phyloP scores from a whole-genome alignment of 2,888 invertebrate species.

The Vanessa cardui region DNA sequence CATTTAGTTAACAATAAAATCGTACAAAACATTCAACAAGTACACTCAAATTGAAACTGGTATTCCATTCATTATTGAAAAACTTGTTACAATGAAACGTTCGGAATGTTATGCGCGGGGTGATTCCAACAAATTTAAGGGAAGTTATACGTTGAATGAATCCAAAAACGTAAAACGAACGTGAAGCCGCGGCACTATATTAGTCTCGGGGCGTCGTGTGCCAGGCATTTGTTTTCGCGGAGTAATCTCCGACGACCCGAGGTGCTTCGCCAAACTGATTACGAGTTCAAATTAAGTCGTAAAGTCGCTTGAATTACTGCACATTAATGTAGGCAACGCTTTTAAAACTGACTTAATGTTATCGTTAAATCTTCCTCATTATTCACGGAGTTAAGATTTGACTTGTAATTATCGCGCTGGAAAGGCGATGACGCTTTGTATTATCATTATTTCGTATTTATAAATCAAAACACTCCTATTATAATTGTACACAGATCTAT shows the following conservation, averaged over 20 bases:
- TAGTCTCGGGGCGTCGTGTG: slow-evolving; percentile 55
- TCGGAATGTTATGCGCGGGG: slow-evolving; percentile 32
- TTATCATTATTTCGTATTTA: background rate
- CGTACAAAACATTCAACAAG: slow-evolving; percentile 30
- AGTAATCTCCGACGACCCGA: slow-evolving; percentile 64
- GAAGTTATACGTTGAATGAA: slow-evolving; percentile 43
- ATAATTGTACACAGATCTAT: too few species aligned
- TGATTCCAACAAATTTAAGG: slow-evolving; percentile 42
- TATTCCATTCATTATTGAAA: slow-evolving; percentile 41
- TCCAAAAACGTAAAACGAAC: slow-evolving; percentile 46
- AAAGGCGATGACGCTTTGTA: background rate
- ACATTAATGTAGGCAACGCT: slow-evolving; percentile 54
- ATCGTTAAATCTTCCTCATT: slow-evolving; percentile 33
- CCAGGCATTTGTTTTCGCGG: slow-evolving; percentile 56
- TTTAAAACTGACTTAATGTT: slow-evolving; percentile 35
- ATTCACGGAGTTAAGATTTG: slow-evolving; percentile 19
- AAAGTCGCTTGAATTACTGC: slow-evolving; percentile 75
- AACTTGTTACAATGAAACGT: slow-evolving; percentile 42
- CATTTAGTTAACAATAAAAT: background rate
- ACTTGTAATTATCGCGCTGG: slow-evolving; percentile 1
- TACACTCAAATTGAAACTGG: slow-evolving; percentile 27
- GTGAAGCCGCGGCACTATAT: slow-evolving; percentile 42
- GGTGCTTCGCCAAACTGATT: slow-evolving; percentile 74
- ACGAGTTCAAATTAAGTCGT: slow-evolving; percentile 80
- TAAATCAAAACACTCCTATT: too few species aligned